Percentiles rank a stretch among this genome's conserved stretches.
Evolutionary conservation across 2,888 invertebrate genomes (phyloP).

Genomic region (Allophyes oxyacanthae): DNA sequence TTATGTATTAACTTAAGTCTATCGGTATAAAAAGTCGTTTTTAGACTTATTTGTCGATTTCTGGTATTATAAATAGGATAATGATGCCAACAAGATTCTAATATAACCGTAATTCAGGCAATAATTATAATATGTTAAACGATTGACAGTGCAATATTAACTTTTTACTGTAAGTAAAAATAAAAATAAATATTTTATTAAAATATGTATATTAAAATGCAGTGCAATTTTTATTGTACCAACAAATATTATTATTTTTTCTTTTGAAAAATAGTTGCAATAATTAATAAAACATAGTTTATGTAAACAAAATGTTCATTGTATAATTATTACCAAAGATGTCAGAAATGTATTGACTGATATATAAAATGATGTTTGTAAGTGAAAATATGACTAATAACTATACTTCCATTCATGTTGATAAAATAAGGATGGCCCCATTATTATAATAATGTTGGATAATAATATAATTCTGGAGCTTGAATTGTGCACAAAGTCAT

Average conservation of each 20-base stretch:
- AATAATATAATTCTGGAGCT: constrained; percentile 69
- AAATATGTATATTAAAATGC: constrained; percentile 67
- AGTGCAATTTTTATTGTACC: constrained; percentile 80
- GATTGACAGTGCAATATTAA: constrained; percentile 85
- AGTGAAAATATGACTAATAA: constrained; percentile 63
- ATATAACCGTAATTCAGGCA: constrained; percentile 64
- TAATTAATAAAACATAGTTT: constrained; percentile 59
- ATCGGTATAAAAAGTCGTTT: constrained; percentile 37
- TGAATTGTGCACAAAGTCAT: constrained; percentile 83
- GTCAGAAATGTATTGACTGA: constrained; percentile 74
- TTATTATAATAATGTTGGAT: constrained; percentile 62
- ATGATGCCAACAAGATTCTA: constrained; percentile 64
- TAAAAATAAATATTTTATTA: constrained; percentile 69
- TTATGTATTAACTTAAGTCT: constrained; percentile 50
- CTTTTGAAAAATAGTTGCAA: constrained; percentile 61
- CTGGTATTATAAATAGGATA: constrained; percentile 56
- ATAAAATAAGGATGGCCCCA: constrained; percentile 69
- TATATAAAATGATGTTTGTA: constrained; percentile 66
- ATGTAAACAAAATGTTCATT: constrained; percentile 58
- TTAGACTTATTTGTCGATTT: constrained; percentile 44
- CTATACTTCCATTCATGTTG: constrained; percentile 70
- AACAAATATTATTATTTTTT: constrained; percentile 65
- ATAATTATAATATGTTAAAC: constrained; percentile 68
- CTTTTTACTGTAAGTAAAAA: constrained; percentile 85
- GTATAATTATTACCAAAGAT: constrained; percentile 81